Evolutionary conservation across 2,113 vertebrate genomes (phyloP), one percentile per base, ranked within the genome.

Genomic region (Mugil cephalus): DNA sequence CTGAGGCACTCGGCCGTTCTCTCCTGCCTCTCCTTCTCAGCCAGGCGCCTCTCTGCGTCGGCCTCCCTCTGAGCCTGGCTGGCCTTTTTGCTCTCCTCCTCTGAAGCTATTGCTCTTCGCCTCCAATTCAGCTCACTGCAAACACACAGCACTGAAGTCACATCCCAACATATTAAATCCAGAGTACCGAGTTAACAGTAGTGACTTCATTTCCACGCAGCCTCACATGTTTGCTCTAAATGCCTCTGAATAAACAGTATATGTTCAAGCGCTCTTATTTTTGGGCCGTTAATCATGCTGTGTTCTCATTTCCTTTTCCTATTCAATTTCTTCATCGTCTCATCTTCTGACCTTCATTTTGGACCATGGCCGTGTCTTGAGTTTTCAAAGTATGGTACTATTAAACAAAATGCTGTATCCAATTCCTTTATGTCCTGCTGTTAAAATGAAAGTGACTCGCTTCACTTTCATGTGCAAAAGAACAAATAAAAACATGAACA

Each of bases 11-110:
- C 90, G 0, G 74, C 82, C 8, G 62, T 65, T 2, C 81, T 80
- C 19, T 94, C 91, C 74, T 89, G 86, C 53, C 69, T 78, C 79
- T 92, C 89, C 38, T 67, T 53, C 71, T 93, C 87, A 0, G 84
- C 77, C 74, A 90, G 61, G 3, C 66, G 64, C 47, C 85, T 63
- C 74, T 87, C 88, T 1, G 83, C 91, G 66, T 95, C 90, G 0
- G 86, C 83, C 62, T 94, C 92, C 47, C 39, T 51, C 65, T 68
- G 87, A 3, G 90, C 86, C 46, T 69, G 84, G 10, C 15, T 36
- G 14, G 80, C 87, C 56, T 82, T 82, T 38, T 85, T 83, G 21
- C 66, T 84, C 70, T 83, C 83, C 36, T 93, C 92, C 80, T 92
- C 92, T 1, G 89, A 81, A 1, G 71, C 83, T 62, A 43, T 45